Evolutionary conservation across 2,888 invertebrate species (phyloP), one percentile per base, ranked within the genome.

Genomic region (Dyspetes luteomarginatus): DNA sequence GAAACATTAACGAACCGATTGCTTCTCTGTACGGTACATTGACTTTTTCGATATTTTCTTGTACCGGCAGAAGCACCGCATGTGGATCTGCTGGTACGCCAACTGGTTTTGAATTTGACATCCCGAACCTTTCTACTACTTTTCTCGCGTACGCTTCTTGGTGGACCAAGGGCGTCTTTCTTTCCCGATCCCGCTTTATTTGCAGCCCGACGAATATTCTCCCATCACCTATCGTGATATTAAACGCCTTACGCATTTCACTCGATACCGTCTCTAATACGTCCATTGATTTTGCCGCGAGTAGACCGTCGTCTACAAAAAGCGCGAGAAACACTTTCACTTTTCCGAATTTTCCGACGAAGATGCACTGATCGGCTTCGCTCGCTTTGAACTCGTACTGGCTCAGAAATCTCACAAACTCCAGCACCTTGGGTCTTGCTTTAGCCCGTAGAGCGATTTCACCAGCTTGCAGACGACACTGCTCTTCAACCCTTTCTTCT

Each of bases 351-450:
- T 72, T 30, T 9, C 74, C 74, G 17, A 64, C 30, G 56, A 77
- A 85, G 36, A 87, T 41, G 58, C 85, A 86, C n/a, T 80, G 69
- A 64, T 87, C 86, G 45, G 75, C 79, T 15, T 84, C 67, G 48
- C 75, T 78, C 28, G 79, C 62, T 43, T 74, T 48, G n/a, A 85
- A 75, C n/a, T 80, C 79, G 41, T 76, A 73, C 43, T 71, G 72
- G 7, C 62, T 55, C 24, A 85, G 30, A 50, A 84, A 84, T 5
- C 67, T 30, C 4, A 62, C 60, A 15, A 84, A 78, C 22, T 67
- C 67, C 67, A 67, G 24, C 41, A 67, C n/a, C 67, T 7, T 1
- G 52, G 67, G 12, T 52, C 19, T 28, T 69, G 56, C 43, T 69
- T 69, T 0, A 69, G 56, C 28, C 68, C 56, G 9, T 69, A 56